A percentile compares a stretch with the other conserved stretches of the same genome.
phyloP scores from a whole-genome alignment of 2,888 invertebrate genomes.

The Julus scanicus region DNA sequence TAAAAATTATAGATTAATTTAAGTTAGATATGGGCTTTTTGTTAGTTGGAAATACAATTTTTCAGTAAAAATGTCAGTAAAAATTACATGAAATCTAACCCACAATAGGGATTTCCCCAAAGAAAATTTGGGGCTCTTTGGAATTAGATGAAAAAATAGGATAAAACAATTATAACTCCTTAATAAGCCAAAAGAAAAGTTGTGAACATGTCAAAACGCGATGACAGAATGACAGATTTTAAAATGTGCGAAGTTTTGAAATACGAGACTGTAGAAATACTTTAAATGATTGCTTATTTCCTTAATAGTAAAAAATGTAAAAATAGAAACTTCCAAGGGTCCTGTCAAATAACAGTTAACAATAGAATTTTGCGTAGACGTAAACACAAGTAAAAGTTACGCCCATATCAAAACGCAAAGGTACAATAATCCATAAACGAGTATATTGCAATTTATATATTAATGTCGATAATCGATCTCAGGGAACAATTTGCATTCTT shows the following conservation, averaged over 20 bases:
- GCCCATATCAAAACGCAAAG: neutral
- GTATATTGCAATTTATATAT: neutral
- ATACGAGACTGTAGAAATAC: neutral
- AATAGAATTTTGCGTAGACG: neutral
- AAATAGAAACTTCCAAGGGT: neutral
- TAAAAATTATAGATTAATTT: no score
- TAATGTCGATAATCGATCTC: neutral
- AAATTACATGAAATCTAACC: no score
- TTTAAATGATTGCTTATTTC: neutral
- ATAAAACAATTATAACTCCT: no score
- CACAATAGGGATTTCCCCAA: no score
- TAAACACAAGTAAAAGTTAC: neutral
- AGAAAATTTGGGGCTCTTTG: no score
- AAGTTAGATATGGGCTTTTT: no score
- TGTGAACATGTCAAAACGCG: neutral
- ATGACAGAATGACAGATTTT: neutral
- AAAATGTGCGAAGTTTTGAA: neutral
- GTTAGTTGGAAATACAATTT: no score
- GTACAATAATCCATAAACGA: neutral
- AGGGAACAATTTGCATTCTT: neutral
- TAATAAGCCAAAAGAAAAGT: neutral
- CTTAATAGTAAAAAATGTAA: neutral
- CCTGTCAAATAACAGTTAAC: neutral
- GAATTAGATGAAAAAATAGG: no score
- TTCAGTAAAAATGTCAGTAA: no score